These are phyloP conservation scores for Drosophila melanogaster DNA, from an alignment of 1,140 invertebrate species.

Conservation along the genomic window DNA sequence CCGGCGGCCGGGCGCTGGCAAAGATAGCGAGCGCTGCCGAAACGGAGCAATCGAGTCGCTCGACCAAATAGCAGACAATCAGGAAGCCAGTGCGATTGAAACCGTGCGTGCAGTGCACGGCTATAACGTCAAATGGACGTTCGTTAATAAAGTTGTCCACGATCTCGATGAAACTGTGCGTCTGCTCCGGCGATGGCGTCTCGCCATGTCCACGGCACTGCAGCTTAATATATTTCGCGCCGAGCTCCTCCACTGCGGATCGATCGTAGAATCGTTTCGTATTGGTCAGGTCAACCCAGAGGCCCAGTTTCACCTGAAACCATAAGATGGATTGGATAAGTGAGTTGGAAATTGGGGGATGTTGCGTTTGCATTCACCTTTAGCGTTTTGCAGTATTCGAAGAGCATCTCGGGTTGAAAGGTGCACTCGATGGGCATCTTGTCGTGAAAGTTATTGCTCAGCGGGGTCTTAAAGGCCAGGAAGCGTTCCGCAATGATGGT, in stretches of 20 bases:
- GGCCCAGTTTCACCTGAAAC: constrained; percentile 91
- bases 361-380: constrained; percentile 86
- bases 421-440: constrained; percentile 92
- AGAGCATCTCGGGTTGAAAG: constrained; percentile 94
- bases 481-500: constrained; percentile 91
- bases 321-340: neutral
- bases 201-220: constrained; percentile 94
- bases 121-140: constrained; percentile 92
- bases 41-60: constrained; percentile 90
- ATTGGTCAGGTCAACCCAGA: constrained; percentile 99
- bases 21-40: constrained; percentile 93
- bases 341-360: no score
- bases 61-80: constrained; percentile 95
- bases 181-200: constrained; percentile 91
- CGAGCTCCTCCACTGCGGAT: constrained; percentile 89
- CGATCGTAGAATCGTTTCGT: constrained; percentile 96
- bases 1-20: constrained; percentile 88
- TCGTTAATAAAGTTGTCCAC: constrained; percentile 92
- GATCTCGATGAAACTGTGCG: constrained; percentile 90
- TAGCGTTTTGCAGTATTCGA: constrained; percentile 89
- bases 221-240: constrained; percentile 93
- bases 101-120: constrained; percentile 99
- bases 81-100: constrained; percentile 99
- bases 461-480: constrained; percentile 96
- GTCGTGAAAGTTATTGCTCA: constrained; percentile 91